Conservation (phyloP, 1,140 invertebrate species). For the Conopomorpha cramerella region DNA sequence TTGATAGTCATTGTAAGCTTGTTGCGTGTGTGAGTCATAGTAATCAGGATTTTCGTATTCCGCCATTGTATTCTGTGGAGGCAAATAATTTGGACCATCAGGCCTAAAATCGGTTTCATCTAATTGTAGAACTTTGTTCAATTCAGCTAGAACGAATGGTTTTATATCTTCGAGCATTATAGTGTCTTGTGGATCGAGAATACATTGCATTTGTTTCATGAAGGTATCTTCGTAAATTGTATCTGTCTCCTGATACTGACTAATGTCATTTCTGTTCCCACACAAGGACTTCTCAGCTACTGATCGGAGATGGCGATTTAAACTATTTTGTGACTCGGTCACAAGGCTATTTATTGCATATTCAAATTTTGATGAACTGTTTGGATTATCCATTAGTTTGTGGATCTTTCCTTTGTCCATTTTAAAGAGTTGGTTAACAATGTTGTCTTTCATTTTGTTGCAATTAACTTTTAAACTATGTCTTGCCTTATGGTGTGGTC, state of each 20-base stretch:
- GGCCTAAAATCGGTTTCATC: too few relatives aligned
- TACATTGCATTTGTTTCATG: constrained; percentile 52
- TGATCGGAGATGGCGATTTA: constrained; percentile 39
- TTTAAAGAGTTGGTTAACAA: constrained; percentile 48
- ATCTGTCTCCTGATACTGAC: constrained; percentile 35
- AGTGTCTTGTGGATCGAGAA: constrained; percentile 48
- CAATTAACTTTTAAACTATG: constrained; percentile 28
- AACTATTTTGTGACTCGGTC: constrained; percentile 49
- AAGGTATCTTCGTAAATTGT: constrained; percentile 54
- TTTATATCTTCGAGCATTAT: constrained; percentile 47
- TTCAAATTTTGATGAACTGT: constrained; percentile 48
- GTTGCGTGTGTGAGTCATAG: constrained; percentile 10
- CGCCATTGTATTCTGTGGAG: constrained; percentile 12
- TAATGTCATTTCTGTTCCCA: constrained; percentile 32
- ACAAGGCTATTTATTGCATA: constrained; percentile 49
- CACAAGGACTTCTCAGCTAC: constrained; percentile 43
- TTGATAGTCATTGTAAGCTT: neutral
- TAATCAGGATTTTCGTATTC: constrained; percentile 9
- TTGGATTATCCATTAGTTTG: constrained; percentile 48
- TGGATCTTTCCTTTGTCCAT: constrained; percentile 52
- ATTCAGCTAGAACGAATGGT: constrained; percentile 45
- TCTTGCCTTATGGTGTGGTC: constrained; percentile 18
- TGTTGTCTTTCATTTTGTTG: constrained; percentile 51
- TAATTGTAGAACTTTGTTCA: constrained; percentile 37
- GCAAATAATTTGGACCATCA: too few relatives aligned